Base-by-base conservation (phyloP, 2,113 vertebrate species). In the Ptyas mucosa region DNA sequence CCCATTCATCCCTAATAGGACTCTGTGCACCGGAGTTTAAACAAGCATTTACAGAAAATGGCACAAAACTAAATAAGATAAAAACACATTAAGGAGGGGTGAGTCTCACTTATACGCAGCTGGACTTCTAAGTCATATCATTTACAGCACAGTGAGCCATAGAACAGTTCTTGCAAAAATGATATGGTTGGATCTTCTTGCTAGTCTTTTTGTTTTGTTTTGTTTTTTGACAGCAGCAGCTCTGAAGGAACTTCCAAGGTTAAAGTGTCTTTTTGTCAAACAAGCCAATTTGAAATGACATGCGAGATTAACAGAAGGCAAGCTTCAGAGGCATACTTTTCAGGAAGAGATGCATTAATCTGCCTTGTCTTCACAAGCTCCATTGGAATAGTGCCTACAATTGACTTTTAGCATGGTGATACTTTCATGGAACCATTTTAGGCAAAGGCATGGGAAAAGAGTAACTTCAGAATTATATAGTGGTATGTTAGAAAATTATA, bases 231-330 rank as follows among this genome's bases (percentile, higher is more conserved):
- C 87, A 89, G 81, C 29, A 95, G 92, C 92, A 12, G 0, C 89
- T 96, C 93, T 43, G 2, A 96, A 95, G 90, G 53, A 93, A 64
- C 39, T 87, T 89, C 91, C 92, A 91, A 55, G 53, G 94, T 94
- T 93, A 92, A 96, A 95, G 15, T 21, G 75, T 90, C 81, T 91
- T n/a, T 91, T 96, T 87, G 51, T 81, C 91, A 94, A 96, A 89
- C 57, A 90, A 93, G 87, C 39, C 95, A 94, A 90, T 94, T 94
- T 94, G 92, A 96, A 97, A 95, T 91, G 90, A 89, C 91, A 88
- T 57, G 86, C 3, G 58, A 95, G 89, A 93, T 94, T 91, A 94
- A 95, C 90, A 94, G 75, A 89, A 7, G 53, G 3, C 54, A 92
- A 61, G 85, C 46, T 64, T 91, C 91, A 88, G 93, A 95, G 91